phyloP scores from a whole-genome alignment of 2,113 vertebrate species.

The Rhinopomastus cyanomelas region DNA sequence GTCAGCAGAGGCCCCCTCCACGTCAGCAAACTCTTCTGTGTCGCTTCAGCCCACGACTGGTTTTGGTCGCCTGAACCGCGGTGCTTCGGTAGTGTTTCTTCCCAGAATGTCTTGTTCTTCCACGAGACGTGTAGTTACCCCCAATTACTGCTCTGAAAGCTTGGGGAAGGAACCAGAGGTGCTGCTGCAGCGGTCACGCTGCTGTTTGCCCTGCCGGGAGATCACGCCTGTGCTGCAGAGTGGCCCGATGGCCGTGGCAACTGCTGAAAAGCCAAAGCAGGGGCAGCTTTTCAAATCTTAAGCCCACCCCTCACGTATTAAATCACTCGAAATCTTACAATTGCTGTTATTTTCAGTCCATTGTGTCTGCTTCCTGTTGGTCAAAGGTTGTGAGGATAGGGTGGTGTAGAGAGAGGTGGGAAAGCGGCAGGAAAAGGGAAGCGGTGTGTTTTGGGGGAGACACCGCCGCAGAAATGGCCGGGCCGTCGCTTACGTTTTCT shows the following conservation, averaged over 20 bases:
- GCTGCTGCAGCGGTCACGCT: not conserved
- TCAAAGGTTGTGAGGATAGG: conserved; percentile 90
- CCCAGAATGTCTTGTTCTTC: not conserved
- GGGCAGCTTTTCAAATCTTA: not conserved
- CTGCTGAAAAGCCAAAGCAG: conserved; percentile 12
- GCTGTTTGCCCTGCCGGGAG: not conserved
- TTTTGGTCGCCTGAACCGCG: not conserved
- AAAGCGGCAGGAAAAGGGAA: conserved; percentile 77
- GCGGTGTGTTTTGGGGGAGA: conserved; percentile 52
- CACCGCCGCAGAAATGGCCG: conserved; percentile 48
- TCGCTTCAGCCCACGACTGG: not conserved
- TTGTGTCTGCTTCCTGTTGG: conserved; percentile 95
- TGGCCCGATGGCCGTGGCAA: not conserved
- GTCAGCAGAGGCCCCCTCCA: not conserved
- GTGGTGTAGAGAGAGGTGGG: conserved; percentile 80
- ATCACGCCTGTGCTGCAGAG: not conserved
- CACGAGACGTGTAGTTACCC: accelerated
- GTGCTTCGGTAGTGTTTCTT: not conserved
- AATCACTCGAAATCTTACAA: conserved; percentile 64
- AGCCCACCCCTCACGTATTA: conserved; percentile 55
- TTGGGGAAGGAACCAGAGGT: not conserved
- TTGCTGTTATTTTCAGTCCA: conserved; percentile 91
- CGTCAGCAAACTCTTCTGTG: not conserved
- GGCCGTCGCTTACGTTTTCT: conserved; percentile 16
- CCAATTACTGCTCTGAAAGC: not conserved